Base-by-base conservation (phyloP, 1,140 invertebrate genomes). In the Globodera rostochiensis region DNA sequence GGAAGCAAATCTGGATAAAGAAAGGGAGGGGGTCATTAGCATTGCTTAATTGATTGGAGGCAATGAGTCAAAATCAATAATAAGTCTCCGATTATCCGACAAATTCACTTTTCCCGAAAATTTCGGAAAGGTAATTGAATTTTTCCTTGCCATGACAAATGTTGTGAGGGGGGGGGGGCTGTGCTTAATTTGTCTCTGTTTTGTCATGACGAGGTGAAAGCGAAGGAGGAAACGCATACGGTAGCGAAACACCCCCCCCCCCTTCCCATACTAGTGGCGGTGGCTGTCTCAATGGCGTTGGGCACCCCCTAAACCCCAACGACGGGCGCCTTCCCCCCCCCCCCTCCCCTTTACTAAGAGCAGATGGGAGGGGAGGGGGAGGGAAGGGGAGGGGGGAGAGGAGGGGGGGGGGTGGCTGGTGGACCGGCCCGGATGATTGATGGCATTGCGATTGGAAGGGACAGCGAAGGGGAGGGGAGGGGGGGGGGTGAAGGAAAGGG, bases 341-440 rank as follows among this genome's bases (percentile, higher is more conserved):
- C 69, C 25, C 11, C 46, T 15, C 6, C 25, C 25, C 7, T 71
- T 71, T 47, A 47, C 46, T 71, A 45, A 45, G 69, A 13, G 69
- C 69, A 71, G 69, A 71, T 71, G 69, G 69, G n/a, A 21, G 8
- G 46, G 69, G 25, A 6, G 69, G 69, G 21, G 25, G 25, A 11
- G 69, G 1, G 69, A 2, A 2, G 25, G 2, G 25, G 25, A 2
- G 25, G 2, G 25, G 25, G 25, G 60, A 9, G 69, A 21, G 69
- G 69, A 15, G 66, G 7, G 66, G 2, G n/a, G 19, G 66, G 2
- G 66, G 66, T n/a, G 66, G 66, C 36, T 71, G 69, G 69, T 7
- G 69, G 69, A 36, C 21, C n/a, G 69, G 69, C 69, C 69, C 69
- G 69, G 69, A 71, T 71, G 69, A 71, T 71, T 71, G 69, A 71